phyloP scores from a whole-genome alignment of 2,888 invertebrate genomes.

The Sthenelais limicola region DNA sequence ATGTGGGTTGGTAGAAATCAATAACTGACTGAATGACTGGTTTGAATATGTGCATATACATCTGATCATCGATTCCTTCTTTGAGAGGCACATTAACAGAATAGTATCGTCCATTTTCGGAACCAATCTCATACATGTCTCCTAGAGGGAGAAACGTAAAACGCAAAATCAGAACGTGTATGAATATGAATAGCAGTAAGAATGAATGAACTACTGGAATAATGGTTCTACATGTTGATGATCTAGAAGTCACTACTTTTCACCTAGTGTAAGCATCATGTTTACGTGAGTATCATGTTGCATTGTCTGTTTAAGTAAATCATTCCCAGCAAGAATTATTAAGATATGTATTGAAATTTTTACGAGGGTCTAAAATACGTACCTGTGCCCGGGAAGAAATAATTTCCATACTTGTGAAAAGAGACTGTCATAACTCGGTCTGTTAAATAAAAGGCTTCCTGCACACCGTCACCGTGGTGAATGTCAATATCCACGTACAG shows the following conservation, averaged over 20 bases:
- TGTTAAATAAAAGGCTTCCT: slow-evolving; percentile 97
- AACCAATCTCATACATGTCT: slow-evolving; percentile 98
- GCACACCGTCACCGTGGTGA: slow-evolving; percentile 87
- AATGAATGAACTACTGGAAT: no score
- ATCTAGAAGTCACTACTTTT: no score
- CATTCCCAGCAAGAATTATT: no score
- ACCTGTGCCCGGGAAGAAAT: slow-evolving; percentile 97
- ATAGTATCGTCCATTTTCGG: slow-evolving; percentile 95
- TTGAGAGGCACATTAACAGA: slow-evolving; percentile 98
- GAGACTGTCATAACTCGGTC: slow-evolving; percentile 99
- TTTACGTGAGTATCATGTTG: no score
- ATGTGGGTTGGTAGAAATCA: slow-evolving; percentile 96
- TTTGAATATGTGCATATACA: slow-evolving; percentile 82
- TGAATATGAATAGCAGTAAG: no score
- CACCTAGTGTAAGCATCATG: no score
- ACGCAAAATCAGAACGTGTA: no score
- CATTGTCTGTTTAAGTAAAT: no score
- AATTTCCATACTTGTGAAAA: slow-evolving; percentile 98
- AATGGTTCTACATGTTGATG: no score
- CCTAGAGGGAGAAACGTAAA: slow-evolving; percentile 73
- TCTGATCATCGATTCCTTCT: slow-evolving; percentile 94
- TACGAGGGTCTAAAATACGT: no score
- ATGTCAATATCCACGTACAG: slow-evolving; percentile 99
- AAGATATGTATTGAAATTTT: no score
- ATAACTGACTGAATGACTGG: slow-evolving; percentile 91